Evolutionary conservation across 2,888 invertebrate genomes (phyloP).

Genomic region (Lepidonotus clava): DNA sequence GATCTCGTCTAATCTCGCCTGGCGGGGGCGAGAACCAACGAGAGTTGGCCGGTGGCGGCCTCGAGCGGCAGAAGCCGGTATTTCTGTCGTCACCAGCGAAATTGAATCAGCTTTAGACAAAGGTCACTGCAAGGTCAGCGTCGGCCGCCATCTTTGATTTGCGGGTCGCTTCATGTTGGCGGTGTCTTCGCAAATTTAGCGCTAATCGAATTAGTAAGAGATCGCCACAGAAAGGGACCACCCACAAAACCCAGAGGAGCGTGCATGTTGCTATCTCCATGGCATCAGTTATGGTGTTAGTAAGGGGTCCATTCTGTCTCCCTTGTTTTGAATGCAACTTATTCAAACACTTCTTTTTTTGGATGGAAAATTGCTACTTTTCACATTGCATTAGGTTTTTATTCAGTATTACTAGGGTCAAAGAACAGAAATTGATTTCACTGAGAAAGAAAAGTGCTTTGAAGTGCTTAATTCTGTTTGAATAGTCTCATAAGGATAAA

Average conservation of each 20-base stretch:
- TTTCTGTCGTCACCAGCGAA: slow-evolving; percentile 41
- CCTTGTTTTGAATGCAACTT: slow-evolving; percentile 14
- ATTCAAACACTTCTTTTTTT: not conserved
- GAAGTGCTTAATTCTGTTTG: too few relatives aligned
- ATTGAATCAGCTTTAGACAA: slow-evolving; percentile 38
- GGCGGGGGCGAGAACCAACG: not conserved
- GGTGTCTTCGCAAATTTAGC: slow-evolving; percentile 38
- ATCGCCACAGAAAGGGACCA: not conserved
- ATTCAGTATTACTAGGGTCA: too few relatives aligned
- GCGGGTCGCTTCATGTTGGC: slow-evolving; percentile 21
- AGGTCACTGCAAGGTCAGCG: slow-evolving; percentile 31
- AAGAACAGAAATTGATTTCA: too few relatives aligned
- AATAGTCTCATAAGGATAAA: too few relatives aligned
- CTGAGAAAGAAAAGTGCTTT: too few relatives aligned
- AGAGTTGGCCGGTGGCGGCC: not conserved
- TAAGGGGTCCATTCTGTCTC: not conserved
- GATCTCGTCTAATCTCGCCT: slow-evolving; percentile 42
- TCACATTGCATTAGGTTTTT: not conserved
- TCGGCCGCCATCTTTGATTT: slow-evolving; percentile 6
- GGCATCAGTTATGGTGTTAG: not conserved
- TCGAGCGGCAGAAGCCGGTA: not conserved
- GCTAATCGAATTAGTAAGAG: slow-evolving; percentile 37
- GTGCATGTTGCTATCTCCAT: not conserved
- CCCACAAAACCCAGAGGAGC: not conserved
- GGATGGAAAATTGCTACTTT: not conserved